phyloP scores from a whole-genome alignment of 2,113 vertebrate species.

The Laticauda colubrina region DNA sequence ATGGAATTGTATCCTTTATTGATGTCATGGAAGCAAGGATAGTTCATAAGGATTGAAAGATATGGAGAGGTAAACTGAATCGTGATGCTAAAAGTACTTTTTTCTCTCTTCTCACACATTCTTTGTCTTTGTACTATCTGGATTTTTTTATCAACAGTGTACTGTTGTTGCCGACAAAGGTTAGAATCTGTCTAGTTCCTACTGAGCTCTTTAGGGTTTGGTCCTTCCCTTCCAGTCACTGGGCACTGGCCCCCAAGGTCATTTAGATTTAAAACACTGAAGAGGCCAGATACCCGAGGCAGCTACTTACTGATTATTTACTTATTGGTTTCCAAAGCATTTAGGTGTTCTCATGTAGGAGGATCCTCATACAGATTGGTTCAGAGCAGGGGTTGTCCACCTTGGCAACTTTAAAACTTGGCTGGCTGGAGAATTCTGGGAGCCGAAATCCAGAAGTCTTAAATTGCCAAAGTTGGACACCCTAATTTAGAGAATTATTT shows the following conservation, averaged over 20 bases:
- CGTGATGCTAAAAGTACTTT: background rate
- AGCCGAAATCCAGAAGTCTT: background rate
- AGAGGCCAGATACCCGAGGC: background rate
- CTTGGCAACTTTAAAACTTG: background rate
- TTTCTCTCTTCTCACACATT: background rate
- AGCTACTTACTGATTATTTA: background rate
- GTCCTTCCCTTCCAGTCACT: background rate
- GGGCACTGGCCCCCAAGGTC: background rate
- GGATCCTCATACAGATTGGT: background rate
- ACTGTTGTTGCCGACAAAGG: background rate
- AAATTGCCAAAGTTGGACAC: background rate
- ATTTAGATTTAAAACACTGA: background rate
- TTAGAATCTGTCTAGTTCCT: background rate
- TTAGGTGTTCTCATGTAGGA: background rate
- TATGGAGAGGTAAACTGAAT: background rate
- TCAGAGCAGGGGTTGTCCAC: background rate
- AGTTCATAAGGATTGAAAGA: background rate
- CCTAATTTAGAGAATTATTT: background rate
- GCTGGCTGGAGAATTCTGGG: background rate
- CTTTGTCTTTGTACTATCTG: background rate
- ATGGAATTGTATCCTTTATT: background rate
- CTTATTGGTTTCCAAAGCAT: background rate
- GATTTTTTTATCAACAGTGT: background rate
- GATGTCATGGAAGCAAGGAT: background rate
- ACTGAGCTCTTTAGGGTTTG: background rate